Evolutionary conservation across 2,113 vertebrate genomes (phyloP).

Genomic region (Genyomyrus donnyi): DNA sequence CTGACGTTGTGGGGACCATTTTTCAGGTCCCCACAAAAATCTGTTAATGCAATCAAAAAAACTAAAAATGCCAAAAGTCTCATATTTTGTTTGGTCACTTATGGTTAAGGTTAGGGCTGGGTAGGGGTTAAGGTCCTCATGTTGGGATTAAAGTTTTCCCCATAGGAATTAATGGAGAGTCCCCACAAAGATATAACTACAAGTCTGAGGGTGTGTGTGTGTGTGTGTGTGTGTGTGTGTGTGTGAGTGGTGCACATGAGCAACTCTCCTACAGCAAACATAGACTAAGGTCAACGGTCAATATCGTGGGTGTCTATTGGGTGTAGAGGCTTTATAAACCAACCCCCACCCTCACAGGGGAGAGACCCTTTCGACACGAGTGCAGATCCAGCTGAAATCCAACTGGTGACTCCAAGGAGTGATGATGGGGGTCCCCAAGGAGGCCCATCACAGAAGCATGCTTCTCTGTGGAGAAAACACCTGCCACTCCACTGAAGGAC

Average conservation of each 20-base stretch:
- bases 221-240: background rate
- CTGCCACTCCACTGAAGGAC: slow-evolving; percentile 8
- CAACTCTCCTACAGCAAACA: background rate
- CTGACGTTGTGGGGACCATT: no score
- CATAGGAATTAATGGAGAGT: no score
- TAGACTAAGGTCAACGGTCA: background rate
- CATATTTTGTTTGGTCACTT: background rate
- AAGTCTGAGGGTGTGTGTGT: background rate
- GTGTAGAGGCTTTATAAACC: background rate
- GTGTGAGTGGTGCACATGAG: background rate
- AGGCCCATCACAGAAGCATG: background rate
- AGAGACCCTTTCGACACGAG: background rate
- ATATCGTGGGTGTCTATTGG: background rate
- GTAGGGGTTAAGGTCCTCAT: no score
- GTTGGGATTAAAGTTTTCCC: no score
- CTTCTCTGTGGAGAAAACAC: background rate
- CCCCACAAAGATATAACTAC: no score
- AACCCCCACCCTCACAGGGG: background rate
- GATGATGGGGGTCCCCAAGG: background rate
- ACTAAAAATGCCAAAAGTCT: background rate
- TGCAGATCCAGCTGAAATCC: background rate
- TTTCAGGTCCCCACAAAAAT: no score
- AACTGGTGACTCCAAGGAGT: background rate
- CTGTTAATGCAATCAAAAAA: background rate
- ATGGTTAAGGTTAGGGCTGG: no score